phyloP scores from a whole-genome alignment of 1,140 invertebrate species.

The Drosophila chauvacae region DNA sequence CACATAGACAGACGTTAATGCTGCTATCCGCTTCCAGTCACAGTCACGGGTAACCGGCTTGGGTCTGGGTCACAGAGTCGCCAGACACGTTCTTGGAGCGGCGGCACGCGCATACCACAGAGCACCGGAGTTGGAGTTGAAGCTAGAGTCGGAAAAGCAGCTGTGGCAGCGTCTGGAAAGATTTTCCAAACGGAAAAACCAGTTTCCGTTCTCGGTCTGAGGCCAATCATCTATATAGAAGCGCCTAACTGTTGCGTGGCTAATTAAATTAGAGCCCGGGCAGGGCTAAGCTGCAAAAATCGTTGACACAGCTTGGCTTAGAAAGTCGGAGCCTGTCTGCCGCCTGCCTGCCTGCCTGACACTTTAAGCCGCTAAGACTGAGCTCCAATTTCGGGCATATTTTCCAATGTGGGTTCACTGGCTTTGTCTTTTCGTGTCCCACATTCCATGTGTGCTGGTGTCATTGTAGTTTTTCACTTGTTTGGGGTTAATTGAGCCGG shows the following conservation, averaged over 20 bases:
- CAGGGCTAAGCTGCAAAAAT: conserved; percentile 49
- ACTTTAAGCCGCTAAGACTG: conserved; percentile 34
- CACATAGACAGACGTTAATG: conserved; percentile 14
- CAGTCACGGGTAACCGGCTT: conserved; percentile 47
- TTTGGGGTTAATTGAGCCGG: conserved; percentile 75
- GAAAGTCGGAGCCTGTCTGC: conserved; percentile 53
- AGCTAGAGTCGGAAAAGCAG: conserved; percentile 22
- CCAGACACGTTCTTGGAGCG: conserved; percentile 74
- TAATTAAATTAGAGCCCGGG: conserved; percentile 73
- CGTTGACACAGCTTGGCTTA: conserved; percentile 46
- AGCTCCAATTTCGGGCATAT: conserved; percentile 30
- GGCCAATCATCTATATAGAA: conserved; percentile 60
- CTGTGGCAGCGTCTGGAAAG: conserved; percentile 43
- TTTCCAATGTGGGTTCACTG: conserved; percentile 35
- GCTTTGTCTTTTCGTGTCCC: conserved; percentile 41
- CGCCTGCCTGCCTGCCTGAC: not conserved
- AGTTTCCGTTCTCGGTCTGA: conserved; percentile 54
- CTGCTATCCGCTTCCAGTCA: conserved; percentile 21
- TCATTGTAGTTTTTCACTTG: conserved; percentile 66
- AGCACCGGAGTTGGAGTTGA: conserved; percentile 13
- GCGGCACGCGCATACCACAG: conserved; percentile 77
- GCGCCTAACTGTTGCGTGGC: conserved; percentile 62
- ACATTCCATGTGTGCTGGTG: conserved; percentile 40
- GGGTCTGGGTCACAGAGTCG: conserved; percentile 65
- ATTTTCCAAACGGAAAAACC: conserved; percentile 68